Evolutionary conservation across 2,797 vertebrate genomes (phyloP), one percentile per base, ranked within the genome.

Genomic region (Buceros bicornis): DNA sequence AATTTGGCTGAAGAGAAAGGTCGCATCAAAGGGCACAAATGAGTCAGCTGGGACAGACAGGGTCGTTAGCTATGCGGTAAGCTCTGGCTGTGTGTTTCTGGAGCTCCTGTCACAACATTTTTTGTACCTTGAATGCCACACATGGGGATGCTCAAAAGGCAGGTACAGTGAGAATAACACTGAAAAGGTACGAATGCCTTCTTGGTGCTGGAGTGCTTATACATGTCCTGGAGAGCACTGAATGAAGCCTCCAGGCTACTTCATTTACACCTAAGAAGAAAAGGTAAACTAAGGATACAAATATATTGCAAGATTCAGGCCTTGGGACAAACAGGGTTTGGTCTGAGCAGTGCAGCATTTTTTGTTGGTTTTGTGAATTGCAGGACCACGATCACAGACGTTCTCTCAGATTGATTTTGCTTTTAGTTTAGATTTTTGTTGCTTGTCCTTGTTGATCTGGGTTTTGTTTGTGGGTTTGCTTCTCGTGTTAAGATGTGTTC

Each of bases 341-440:
- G 8, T 64, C 60, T 76, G 74, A 82, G 43, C 22, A 33, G 20
- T 29, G 21, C 1, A 2, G 8, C 35, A 33, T 28, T 26, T 77
- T 73, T 20, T 79, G 43, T 25, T 67, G 45, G 25, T 45, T 54
- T 80, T 58, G 9, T 89, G 82, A 91, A 80, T 85, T 51, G 24
- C 14, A 12, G 16, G 53, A 45, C 9, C 24, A 18, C 0, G 3
- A 16, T 78, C 37, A 67, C 33, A 58, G 48, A 43, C 2, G 2
- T 60, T 74, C 4, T 64, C 37, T 69, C 5, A 0, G 2, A 51
- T 73, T 0, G 0, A 22, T 70, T 92, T 35, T 79, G 33, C 21
- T 90, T 94, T 82, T 74, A 12, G 28, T 78, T 88, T 29, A 19
- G 33, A 35, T 73, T 65, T 81, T 54, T 90, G 15, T 84, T 74